Evolutionary conservation across 2,888 invertebrate genomes (phyloP).

Genomic region (Lasiommata megera): DNA sequence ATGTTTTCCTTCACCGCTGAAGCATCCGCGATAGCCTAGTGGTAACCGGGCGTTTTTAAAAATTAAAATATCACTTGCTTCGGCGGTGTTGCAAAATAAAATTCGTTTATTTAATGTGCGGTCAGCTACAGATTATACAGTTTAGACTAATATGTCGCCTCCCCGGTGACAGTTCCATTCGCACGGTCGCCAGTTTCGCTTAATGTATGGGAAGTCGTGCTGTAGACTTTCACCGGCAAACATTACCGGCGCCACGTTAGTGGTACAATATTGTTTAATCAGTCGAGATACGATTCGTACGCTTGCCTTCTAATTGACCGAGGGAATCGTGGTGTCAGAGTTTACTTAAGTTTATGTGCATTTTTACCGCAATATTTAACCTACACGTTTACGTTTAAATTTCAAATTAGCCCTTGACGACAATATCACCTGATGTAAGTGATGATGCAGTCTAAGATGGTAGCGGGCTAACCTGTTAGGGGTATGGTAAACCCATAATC

Average conservation of each 20-base stretch:
- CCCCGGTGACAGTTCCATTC: conserved; percentile 54
- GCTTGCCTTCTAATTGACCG: neutral
- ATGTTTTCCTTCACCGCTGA: too few relatives aligned
- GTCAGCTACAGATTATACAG: conserved; percentile 25
- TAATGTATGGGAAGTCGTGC: conserved; percentile 79
- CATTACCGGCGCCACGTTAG: conserved; percentile 58
- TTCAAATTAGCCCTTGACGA: too few relatives aligned
- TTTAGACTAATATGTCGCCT: conserved; percentile 45
- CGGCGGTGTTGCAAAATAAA: too few relatives aligned
- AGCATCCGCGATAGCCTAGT: too few relatives aligned
- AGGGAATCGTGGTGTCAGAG: neutral
- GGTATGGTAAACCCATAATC: too few relatives aligned
- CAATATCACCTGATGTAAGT: too few relatives aligned
- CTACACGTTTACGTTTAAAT: too few relatives aligned
- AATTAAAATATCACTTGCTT: too few relatives aligned
- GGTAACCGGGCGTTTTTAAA: too few relatives aligned
- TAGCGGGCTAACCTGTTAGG: too few relatives aligned
- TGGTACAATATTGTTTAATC: conserved; percentile 16
- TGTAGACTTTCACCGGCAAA: conserved; percentile 67
- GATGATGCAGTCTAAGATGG: too few relatives aligned
- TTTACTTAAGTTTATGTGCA: neutral
- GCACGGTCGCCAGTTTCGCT: conserved; percentile 57
- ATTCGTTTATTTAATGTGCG: neutral
- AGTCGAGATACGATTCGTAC: neutral
- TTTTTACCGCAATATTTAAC: too few relatives aligned